Conservation (phyloP, 2,797 vertebrate genomes). For the Thamnophis elegans region DNA sequence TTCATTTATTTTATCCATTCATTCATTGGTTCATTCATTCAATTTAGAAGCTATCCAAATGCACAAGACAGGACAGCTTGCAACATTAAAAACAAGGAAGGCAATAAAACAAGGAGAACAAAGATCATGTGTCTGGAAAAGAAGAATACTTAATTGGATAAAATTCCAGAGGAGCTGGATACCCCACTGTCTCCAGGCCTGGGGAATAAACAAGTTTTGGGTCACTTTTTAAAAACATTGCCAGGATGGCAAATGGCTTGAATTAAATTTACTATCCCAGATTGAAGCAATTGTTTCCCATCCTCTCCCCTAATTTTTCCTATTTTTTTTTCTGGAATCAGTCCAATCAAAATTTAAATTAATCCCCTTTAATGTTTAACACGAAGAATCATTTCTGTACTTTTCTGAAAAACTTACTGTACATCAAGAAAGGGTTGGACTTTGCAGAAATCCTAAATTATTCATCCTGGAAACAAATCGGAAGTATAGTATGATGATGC, state of each 20-base stretch:
- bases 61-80: background rate
- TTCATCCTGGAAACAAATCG: background rate
- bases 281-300: background rate
- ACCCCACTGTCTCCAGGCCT: background rate
- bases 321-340: background rate
- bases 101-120: background rate
- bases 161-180: background rate
- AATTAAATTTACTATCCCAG: background rate
- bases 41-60: background rate
- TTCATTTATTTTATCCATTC: background rate
- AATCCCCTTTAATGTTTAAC: background rate
- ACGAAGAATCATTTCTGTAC: background rate
- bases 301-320: background rate
- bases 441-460: background rate
- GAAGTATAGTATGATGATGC: background rate
- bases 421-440: too few species aligned
- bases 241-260: background rate
- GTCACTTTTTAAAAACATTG: background rate
- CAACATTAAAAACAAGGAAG: background rate
- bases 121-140: background rate
- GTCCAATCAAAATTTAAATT: background rate
- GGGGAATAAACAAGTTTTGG: background rate
- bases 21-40: background rate
- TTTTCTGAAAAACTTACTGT: background rate
- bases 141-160: background rate